Evolutionary conservation across 2,888 invertebrate species (phyloP).

Genomic region (Maniola hyperantus): DNA sequence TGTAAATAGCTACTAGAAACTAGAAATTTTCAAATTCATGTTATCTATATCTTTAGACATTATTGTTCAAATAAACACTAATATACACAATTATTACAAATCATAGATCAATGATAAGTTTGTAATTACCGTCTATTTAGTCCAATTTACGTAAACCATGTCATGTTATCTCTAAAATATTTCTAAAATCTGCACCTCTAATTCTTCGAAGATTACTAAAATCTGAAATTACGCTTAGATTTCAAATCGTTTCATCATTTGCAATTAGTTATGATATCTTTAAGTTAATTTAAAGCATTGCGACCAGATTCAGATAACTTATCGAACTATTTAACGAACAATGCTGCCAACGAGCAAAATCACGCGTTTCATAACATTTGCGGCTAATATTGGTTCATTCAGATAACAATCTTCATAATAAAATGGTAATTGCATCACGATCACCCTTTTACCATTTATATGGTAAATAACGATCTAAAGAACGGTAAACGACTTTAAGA

Average conservation of each 20-base stretch:
- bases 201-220: slow-evolving; percentile 12
- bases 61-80: not conserved
- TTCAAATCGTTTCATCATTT: slow-evolving; percentile 27
- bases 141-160: slow-evolving; percentile 6
- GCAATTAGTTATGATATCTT: slow-evolving; percentile 31
- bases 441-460: slow-evolving; percentile 25
- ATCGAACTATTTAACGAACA: slow-evolving; percentile 39
- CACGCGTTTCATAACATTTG: slow-evolving; percentile 37
- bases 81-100: not conserved
- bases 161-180: slow-evolving; percentile 8
- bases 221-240: slow-evolving; percentile 19
- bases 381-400: slow-evolving; percentile 33
- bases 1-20: no score
- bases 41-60: not conserved
- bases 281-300: slow-evolving; percentile 29
- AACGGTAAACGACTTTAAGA: slow-evolving; percentile 21
- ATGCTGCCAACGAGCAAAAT: slow-evolving; percentile 33
- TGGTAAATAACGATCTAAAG: slow-evolving; percentile 25
- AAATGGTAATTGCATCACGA: slow-evolving; percentile 30
- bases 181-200: slow-evolving; percentile 18
- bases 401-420: slow-evolving; percentile 37
- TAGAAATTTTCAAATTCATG: not conserved
- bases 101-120: slow-evolving; percentile 9
- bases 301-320: slow-evolving; percentile 35
- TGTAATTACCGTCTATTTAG: not conserved